phyloP scores from a whole-genome alignment of 2,113 vertebrate species.

The Campylomormyrus numenius region DNA sequence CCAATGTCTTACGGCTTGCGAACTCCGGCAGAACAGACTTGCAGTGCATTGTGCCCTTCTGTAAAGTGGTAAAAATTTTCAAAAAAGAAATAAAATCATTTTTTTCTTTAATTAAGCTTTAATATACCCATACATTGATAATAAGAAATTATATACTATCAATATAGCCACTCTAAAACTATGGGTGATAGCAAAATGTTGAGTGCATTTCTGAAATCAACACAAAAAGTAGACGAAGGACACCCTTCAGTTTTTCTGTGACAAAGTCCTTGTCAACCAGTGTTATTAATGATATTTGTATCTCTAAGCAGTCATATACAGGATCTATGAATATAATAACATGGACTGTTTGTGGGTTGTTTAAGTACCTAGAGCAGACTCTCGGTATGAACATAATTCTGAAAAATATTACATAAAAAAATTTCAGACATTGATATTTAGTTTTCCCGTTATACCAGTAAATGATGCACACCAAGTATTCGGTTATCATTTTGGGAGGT shows the following conservation, averaged over 20 bases:
- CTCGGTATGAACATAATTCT: not conserved
- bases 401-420: not conserved
- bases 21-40: not conserved
- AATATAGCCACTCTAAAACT: not conserved
- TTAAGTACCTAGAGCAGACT: not conserved
- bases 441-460: not conserved
- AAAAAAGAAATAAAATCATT: not conserved
- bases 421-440: not conserved
- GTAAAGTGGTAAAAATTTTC: not conserved
- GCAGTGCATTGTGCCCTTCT: not conserved
- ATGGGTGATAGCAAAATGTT: not conserved
- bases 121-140: not conserved
- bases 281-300: not conserved
- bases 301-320: not conserved
- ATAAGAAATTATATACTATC: not conserved
- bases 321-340: not conserved
- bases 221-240: not conserved
- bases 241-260: not conserved
- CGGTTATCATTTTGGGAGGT: not conserved
- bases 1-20: not conserved
- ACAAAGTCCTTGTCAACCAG: not conserved
- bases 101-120: not conserved
- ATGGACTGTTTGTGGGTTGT: not conserved
- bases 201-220: not conserved
- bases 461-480: not conserved